These are phyloP conservation scores for Julus scandinavius DNA, from an alignment of 2,888 invertebrate genomes.

Conservation along the genomic window DNA sequence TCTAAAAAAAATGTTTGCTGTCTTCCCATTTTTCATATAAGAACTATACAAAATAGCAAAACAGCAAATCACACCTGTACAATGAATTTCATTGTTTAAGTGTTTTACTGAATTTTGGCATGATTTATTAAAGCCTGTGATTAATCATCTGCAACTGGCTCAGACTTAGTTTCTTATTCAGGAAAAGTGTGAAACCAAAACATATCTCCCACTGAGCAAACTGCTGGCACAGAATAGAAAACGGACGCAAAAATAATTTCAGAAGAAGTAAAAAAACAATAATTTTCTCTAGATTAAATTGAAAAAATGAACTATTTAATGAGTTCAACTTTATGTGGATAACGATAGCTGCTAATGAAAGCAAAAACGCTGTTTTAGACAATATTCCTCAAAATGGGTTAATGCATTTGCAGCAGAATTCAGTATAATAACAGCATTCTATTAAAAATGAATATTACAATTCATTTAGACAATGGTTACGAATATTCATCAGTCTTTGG, in stretches of 20 bases:
- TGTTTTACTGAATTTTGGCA: conserved; percentile 22
- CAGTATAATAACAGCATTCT: too few relatives aligned
- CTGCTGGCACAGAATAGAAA: neutral
- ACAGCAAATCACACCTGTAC: neutral
- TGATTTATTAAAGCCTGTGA: neutral
- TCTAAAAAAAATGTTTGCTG: neutral
- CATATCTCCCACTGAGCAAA: conserved; percentile 22
- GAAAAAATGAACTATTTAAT: neutral
- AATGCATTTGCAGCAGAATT: too few relatives aligned
- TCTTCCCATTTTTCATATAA: neutral
- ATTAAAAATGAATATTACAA: too few relatives aligned
- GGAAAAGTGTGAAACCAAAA: conserved; percentile 18
- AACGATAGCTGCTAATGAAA: neutral
- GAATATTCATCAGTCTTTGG: too few relatives aligned
- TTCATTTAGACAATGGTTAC: too few relatives aligned
- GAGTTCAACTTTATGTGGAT: neutral
- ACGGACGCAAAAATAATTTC: neutral
- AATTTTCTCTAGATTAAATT: neutral
- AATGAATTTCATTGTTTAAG: neutral
- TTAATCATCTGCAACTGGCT: neutral
- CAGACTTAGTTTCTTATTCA: neutral
- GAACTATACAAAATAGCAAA: neutral
- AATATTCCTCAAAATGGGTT: too few relatives aligned
- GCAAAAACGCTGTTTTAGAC: neutral
- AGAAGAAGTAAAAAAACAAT: neutral